Base-by-base conservation (phyloP, 2,888 invertebrate species). In the Serripes groenlandicus region DNA sequence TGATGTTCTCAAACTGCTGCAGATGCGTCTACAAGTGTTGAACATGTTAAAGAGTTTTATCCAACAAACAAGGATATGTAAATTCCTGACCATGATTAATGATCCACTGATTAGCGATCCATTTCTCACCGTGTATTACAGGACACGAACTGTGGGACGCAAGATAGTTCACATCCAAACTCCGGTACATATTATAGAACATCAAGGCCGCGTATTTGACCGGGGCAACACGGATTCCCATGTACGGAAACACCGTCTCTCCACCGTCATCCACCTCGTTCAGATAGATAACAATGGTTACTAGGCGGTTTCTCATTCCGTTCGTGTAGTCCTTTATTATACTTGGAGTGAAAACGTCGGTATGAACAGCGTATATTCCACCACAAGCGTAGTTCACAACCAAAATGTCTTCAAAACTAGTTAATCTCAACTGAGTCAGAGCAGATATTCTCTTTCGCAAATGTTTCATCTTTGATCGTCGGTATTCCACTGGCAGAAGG, bases 241-340 rank as follows among this genome's bases (percentile, higher is more conserved):
- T 23, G 21, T 71, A 52, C n/a, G 77, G 77, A 62, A 77, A 77
- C 52, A 77, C 70, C 21, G 71, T 71, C n/a, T 34, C 37, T n/a
- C 71, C 71, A 21, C 77, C 77, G 5, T 37, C 21, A 26, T 30
- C 34, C 1, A 54, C 70, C 26, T 77, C 64, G 11, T 35, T 71
- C n/a, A 78, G 11, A 28, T 72, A 78, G 26, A 30, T 60, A 3
- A 78, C 35, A 5, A 66, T 32, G 21, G 72, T 64, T 5, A 49
- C 54, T 18, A 71, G 28, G 4, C 64, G 35, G 62, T 34, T 52
- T 18, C 60, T 21, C 4, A 7, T 60, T 34, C n/a, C 60, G 2
- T 58, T 26, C 0, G 71, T 71, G 23, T 60, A 60, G 26, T 71
- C 37, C 3, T n/a, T 15, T 35, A 32, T 18, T 15, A 28, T 3